Evolutionary conservation across 2,113 vertebrate species (phyloP).

Genomic region (Thermophis baileyi): DNA sequence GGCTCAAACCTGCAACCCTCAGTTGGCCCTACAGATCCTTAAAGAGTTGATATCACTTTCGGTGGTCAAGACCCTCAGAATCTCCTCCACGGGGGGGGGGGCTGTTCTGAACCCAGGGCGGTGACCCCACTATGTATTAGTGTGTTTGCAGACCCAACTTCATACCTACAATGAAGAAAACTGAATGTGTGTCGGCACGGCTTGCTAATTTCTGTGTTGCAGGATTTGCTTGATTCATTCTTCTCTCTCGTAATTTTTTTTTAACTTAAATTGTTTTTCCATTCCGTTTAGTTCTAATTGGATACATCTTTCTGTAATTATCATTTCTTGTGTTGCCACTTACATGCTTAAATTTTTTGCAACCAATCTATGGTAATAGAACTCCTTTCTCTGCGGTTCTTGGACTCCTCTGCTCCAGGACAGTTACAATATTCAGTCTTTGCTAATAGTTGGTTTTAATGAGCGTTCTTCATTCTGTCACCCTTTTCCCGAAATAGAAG

Average conservation of each 20-base stretch:
- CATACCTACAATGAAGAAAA: neutral
- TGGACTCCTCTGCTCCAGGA: neutral
- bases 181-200: neutral
- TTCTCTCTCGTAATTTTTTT: neutral
- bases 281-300: neutral
- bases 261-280: neutral
- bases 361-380: neutral
- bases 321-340: neutral
- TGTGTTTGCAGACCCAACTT: neutral
- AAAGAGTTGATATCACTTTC: neutral
- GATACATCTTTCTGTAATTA: neutral
- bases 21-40: neutral
- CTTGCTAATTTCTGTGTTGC: neutral
- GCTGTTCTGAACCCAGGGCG: neutral
- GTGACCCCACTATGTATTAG: neutral
- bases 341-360: neutral
- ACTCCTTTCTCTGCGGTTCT: neutral
- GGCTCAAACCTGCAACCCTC: neutral
- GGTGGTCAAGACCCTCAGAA: neutral
- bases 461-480: neutral
- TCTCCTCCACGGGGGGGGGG: neutral
- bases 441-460: neutral
- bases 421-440: neutral
- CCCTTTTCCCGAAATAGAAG: neutral
- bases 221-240: neutral